A percentile compares a stretch with the other conserved stretches of the same genome.
phyloP scores from a whole-genome alignment of 2,113 vertebrate species.

The Otis tarda region DNA sequence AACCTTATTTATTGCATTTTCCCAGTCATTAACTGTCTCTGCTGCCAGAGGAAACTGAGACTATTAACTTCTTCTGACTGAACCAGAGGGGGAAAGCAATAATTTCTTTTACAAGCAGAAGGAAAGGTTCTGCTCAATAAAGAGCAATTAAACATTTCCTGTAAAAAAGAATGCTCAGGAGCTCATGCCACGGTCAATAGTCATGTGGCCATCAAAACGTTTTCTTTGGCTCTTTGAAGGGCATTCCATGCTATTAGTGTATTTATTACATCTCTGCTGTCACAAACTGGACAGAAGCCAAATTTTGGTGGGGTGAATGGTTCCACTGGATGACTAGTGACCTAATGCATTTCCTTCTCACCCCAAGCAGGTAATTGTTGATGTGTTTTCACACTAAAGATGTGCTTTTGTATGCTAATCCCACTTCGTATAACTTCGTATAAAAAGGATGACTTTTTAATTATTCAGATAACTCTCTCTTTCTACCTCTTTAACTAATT shows the following conservation, averaged over 20 bases:
- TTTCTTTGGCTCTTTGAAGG: not conserved
- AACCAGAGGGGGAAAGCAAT: conserved; percentile 54
- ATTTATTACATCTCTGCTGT: not conserved
- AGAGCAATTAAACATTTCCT: conserved; percentile 75
- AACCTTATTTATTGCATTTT: conserved; percentile 65
- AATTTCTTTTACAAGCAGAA: conserved; percentile 74
- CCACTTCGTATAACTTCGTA: not conserved
- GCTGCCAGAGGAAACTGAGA: conserved; percentile 55
- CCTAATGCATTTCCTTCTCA: not conserved
- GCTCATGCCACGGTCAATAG: not conserved
- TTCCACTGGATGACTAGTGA: not conserved
- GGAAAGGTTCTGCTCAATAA: conserved; percentile 76
- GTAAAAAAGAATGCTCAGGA: conserved; percentile 56
- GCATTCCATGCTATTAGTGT: not conserved
- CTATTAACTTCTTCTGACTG: conserved; percentile 70
- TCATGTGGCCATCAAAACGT: not conserved
- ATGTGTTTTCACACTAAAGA: not conserved
- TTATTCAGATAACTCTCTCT: not conserved
- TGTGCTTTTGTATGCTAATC: not conserved
- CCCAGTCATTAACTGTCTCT: conserved; percentile 57
- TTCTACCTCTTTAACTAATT: not conserved
- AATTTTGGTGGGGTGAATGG: not conserved
- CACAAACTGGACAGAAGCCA: not conserved
- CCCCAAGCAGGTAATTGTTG: not conserved
- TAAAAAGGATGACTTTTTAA: not conserved